Evolutionary conservation across 2,888 invertebrate genomes (phyloP).

Genomic region (Philereme vetulata): DNA sequence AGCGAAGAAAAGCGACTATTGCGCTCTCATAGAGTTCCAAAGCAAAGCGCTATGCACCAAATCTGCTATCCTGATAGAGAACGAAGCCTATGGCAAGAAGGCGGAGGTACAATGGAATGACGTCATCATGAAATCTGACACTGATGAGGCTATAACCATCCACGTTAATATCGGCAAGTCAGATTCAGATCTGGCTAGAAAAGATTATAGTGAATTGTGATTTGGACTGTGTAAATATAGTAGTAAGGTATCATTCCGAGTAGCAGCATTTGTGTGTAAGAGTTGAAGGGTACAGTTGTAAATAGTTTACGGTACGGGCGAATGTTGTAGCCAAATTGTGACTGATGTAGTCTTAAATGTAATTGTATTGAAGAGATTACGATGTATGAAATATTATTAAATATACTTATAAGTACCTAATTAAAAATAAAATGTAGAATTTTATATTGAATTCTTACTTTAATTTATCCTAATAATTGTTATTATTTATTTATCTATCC

Average conservation of each 20-base stretch:
- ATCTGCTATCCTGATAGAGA: slow-evolving; percentile 74
- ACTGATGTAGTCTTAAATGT: slow-evolving; percentile 67
- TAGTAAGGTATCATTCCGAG: slow-evolving; percentile 50
- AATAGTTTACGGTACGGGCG: slow-evolving; percentile 25
- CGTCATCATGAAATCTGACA: slow-evolving; percentile 72
- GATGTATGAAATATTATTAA: slow-evolving; percentile 32
- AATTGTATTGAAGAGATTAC: slow-evolving; percentile 39
- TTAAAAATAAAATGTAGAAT: slow-evolving; percentile 43
- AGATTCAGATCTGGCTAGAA: slow-evolving; percentile 54
- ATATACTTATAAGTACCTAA: slow-evolving; percentile 30
- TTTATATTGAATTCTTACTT: slow-evolving; percentile 39
- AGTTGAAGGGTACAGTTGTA: slow-evolving; percentile 1
- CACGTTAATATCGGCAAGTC: slow-evolving; percentile 76
- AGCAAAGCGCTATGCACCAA: slow-evolving; percentile 74
- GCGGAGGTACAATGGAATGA: slow-evolving; percentile 79
- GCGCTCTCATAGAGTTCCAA: slow-evolving; percentile 76
- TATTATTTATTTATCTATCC: too few relatives aligned
- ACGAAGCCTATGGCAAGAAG: slow-evolving; percentile 76
- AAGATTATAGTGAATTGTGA: slow-evolving; percentile 57
- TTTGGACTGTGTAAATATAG: slow-evolving; percentile 34
- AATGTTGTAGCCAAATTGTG: slow-evolving; percentile 55
- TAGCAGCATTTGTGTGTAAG: slow-evolving; percentile 49
- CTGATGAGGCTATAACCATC: slow-evolving; percentile 76
- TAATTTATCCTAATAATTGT: not conserved
- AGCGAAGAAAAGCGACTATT: slow-evolving; percentile 73